Evolutionary conservation across 2,888 invertebrate genomes (phyloP).

Genomic region (Lysandra bellargus): DNA sequence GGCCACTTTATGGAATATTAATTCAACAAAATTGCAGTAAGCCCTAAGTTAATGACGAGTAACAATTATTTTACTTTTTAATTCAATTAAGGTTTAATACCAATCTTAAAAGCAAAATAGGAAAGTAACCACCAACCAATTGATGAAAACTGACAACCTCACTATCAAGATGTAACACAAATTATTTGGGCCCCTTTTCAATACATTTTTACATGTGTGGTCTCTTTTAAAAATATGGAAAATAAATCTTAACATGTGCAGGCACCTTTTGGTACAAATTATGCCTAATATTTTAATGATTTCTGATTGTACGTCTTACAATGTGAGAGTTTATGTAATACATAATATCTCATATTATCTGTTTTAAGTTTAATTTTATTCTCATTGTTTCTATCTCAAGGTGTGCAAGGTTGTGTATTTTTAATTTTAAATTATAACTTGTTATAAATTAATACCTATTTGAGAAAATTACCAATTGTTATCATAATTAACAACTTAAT

Average conservation of each 20-base stretch:
- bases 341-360: background rate
- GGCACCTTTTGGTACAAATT: background rate
- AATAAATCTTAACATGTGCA: no score
- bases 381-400: background rate
- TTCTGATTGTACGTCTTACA: background rate
- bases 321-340: background rate
- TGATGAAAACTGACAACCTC: no score
- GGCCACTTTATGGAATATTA: background rate
- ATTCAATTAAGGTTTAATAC: no score
- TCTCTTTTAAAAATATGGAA: no score
- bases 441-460: background rate
- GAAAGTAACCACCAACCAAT: no score
- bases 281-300: background rate
- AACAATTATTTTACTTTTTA: no score
- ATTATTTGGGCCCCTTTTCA: no score
- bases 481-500: background rate
- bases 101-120: no score
- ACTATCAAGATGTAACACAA: no score
- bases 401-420: background rate
- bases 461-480: background rate
- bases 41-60: no score
- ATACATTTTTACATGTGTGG: no score
- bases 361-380: background rate
- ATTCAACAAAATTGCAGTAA: no score
- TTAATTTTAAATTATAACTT: background rate